These are phyloP conservation scores for Panurus biarmicus DNA, from an alignment of 2,113 vertebrate genomes.

Conservation along the genomic window DNA sequence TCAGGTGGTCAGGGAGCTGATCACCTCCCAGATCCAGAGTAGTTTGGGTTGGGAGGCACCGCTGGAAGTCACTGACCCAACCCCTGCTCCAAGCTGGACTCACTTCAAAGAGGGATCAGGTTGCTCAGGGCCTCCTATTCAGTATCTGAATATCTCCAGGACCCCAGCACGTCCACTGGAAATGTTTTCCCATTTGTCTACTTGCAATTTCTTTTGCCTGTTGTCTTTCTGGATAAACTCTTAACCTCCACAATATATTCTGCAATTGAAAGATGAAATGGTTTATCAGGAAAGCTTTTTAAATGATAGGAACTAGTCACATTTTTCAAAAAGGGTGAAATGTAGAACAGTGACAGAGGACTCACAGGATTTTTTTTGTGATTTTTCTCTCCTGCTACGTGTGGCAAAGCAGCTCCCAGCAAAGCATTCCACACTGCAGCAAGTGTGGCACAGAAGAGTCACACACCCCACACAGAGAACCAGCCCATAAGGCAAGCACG, in stretches of 20 bases:
- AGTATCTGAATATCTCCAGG: not conserved
- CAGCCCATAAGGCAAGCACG: not conserved
- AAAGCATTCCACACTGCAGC: not conserved
- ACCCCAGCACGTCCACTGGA: not conserved
- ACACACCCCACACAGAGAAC: not conserved
- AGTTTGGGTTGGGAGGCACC: not conserved
- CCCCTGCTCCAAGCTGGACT: not conserved
- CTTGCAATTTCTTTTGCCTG: not conserved
- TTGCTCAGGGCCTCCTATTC: not conserved
- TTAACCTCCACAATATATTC: not conserved
- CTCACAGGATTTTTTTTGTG: not conserved
- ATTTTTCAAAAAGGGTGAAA: not conserved
- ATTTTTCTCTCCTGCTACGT: not conserved
- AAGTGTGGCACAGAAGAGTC: not conserved
- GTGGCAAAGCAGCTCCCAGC: not conserved
- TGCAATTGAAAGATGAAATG: not conserved
- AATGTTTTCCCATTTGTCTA: not conserved
- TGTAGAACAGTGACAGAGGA: not conserved
- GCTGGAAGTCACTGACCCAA: not conserved
- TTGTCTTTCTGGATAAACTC: not conserved
- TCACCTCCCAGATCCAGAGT: not conserved
- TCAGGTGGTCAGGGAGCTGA: accelerated
- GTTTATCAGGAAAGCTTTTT: not conserved
- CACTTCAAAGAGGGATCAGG: not conserved
- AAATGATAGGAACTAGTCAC: not conserved